Base-by-base conservation (phyloP, 2,888 invertebrate genomes). In the Schrankia costaestrigalis region DNA sequence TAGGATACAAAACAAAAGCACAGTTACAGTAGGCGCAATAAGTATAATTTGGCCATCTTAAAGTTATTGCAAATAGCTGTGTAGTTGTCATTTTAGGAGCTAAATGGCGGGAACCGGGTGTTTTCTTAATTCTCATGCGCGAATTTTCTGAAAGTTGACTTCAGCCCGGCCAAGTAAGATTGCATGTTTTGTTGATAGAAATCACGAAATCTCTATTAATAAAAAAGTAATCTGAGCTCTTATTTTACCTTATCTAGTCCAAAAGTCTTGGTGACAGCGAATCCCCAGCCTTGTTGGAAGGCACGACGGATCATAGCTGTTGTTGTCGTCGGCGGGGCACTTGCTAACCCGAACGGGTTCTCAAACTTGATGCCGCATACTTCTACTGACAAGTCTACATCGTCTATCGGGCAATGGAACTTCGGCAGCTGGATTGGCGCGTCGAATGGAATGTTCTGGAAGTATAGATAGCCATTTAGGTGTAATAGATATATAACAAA, bases 211-310 rank as follows among this genome's bases (percentile, higher is more conserved):
- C 10, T 8, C 8, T 11, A 23, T 23, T 8, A 3, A 9, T 22
- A n/a, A 12, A 1, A n/a, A 25, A 1, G 13, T 12, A 25, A 13
- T 6, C 7, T 15, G 6, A 8, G 11, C 5, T 11, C 6, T 8
- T 15, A 15, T 31, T 9, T 36, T 48, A 95, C 96, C 90, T 99
- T 99, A 72, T 98, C 96, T 9, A 99, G 86, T 2, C 94, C 91
- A 73, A 97, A 99, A 0, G 99, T 99, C 87, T 99, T 99, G 0
- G 99, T 99, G 1, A 99, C 94, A n/a, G 93, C 96, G 71, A 97
- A 99, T 0, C 94, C 95, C 99, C 99, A 99, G 1, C 99, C 99
- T 54, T 96, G 95, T 72, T 97, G 93, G 72, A 99, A 99, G 9
- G 95, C 94, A 44, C 99, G 89, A 3, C 99, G 89, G 27, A 99